phyloP scores from a whole-genome alignment of 2,797 vertebrate species.

The Peromyscus nudipes region DNA sequence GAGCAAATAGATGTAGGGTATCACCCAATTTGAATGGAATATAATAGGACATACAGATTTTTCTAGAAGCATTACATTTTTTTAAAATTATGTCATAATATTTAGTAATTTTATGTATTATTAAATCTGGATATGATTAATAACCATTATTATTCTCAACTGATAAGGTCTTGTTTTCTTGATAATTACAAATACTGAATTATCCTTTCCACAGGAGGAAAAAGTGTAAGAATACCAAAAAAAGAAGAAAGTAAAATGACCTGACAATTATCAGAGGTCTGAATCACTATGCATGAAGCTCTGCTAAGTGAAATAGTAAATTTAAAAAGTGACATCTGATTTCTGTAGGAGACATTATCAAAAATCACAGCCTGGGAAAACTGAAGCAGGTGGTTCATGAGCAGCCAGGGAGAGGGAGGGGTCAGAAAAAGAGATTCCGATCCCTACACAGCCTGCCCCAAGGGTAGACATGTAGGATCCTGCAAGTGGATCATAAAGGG shows the following conservation, averaged over 20 bases:
- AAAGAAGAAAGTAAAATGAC: background rate
- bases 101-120: background rate
- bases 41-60: background rate
- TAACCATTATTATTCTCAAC: background rate
- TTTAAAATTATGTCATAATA: background rate
- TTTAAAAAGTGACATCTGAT: background rate
- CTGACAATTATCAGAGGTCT: background rate
- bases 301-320: background rate
- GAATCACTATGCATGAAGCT: background rate
- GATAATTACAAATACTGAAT: background rate
- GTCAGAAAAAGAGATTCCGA: background rate
- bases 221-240: background rate
- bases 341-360: background rate
- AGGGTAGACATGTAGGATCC: background rate
- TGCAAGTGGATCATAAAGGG: background rate
- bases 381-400: background rate
- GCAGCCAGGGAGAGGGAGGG: background rate
- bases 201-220: background rate
- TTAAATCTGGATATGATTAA: background rate
- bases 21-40: background rate
- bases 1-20: background rate
- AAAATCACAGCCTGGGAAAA: background rate
- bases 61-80: background rate
- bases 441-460: background rate
- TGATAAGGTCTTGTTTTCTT: background rate